Evolutionary conservation across 2,888 invertebrate genomes (phyloP).

Genomic region (Metacarcinus magister): DNA sequence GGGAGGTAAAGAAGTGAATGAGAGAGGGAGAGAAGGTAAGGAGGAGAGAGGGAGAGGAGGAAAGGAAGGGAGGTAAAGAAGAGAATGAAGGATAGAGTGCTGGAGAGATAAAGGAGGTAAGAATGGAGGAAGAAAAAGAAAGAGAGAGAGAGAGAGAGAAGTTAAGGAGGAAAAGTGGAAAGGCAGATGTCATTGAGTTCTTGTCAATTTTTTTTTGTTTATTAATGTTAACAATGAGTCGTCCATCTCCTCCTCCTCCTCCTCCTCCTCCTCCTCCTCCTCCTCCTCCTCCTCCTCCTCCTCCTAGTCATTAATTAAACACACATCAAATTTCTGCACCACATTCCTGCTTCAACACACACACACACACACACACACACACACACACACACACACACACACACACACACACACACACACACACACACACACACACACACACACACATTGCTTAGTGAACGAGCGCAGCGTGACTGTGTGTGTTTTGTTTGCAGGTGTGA

Average conservation of each 20-base stretch:
- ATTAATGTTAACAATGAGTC: not conserved
- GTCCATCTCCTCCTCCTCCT: not conserved
- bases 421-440: slow-evolving; percentile 54
- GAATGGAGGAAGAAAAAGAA: not conserved
- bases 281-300: not conserved
- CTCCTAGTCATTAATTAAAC: not conserved
- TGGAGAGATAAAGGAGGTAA: not conserved
- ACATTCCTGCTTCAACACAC: not conserved
- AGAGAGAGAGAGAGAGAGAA: not conserved
- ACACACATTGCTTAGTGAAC: not conserved
- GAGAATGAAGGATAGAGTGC: not conserved
- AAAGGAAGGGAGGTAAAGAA: not conserved
- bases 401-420: slow-evolving; percentile 53
- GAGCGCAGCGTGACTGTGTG: not conserved
- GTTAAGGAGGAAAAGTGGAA: not conserved
- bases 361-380: not conserved
- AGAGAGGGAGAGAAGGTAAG: not conserved
- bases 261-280: too few species aligned
- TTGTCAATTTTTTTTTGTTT: not conserved
- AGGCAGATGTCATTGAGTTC: not conserved
- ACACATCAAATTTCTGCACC: not conserved
- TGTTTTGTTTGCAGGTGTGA: slow-evolving; percentile 39
- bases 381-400: slow-evolving; percentile 52
- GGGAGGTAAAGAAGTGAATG: not conserved
- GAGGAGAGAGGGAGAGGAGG: not conserved